A percentile compares a stretch with the other conserved stretches of the same genome.
Evolutionary conservation across 1,140 invertebrate species (phyloP).

Genomic region (Papilio helenus): DNA sequence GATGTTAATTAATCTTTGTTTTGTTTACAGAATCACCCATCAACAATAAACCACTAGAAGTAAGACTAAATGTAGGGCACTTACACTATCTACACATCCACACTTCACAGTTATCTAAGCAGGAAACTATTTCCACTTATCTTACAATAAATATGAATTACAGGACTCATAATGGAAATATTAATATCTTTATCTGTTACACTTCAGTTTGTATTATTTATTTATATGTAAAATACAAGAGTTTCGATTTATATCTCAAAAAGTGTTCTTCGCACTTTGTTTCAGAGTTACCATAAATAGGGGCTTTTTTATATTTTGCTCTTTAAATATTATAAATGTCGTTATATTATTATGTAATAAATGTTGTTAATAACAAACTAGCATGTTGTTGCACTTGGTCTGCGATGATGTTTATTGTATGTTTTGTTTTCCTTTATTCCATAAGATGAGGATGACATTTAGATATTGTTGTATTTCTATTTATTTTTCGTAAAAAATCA

Average conservation of each 20-base stretch:
- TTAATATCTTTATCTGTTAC: neutral
- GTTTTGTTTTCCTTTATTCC: neutral
- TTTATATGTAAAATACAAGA: neutral
- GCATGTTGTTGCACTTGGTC: neutral
- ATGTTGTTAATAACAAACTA: neutral
- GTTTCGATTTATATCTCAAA: neutral
- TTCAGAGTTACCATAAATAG: neutral
- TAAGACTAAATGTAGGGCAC: neutral
- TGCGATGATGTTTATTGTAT: neutral
- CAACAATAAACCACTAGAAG: neutral
- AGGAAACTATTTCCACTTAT: constrained; percentile 5
- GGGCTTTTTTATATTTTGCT: neutral
- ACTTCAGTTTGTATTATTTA: neutral
- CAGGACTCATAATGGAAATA: neutral
- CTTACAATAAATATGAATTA: constrained; percentile 19
- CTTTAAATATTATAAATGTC: neutral
- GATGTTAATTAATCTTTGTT: neutral
- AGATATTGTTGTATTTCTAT: neutral
- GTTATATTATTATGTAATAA: constrained; percentile 11
- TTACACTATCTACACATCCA: neutral
- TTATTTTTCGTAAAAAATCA: neutral
- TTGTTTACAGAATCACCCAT: constrained; percentile 8
- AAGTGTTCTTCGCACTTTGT: neutral
- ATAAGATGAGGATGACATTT: neutral
- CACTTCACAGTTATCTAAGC: neutral